Evolutionary conservation across 2,113 vertebrate genomes (phyloP), one percentile per base, ranked within the genome.

Genomic region (Brachyistius frenatus): DNA sequence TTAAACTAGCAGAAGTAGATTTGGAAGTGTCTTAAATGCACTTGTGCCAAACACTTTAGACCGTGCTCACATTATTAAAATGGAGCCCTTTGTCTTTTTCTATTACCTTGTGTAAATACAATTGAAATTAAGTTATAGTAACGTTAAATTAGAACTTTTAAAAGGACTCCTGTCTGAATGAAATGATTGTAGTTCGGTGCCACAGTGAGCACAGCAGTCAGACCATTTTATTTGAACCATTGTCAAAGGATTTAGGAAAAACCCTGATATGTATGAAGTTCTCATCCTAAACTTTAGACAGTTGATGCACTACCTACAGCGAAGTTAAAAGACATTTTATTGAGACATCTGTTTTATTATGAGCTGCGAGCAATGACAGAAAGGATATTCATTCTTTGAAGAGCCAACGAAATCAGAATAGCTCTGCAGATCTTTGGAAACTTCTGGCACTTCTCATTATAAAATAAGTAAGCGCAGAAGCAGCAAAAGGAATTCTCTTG

Each of bases 391-490:
- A 15, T 31, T 65, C 54, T 80, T 73, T 73, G 39, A 76, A 73
- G 67, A 58, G 57, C 61, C 68, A 82, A 35, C 4, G 73, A 65
- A 66, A 37, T 70, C 55, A 30, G 32, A 71, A 55, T 56, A 47
- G 68, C 47, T 52, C 23, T 23, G 37, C 49, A n/a, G 15, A 77
- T 73, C 53, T 66, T 64, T 68, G 37, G 60, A 80, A 84, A 78
- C 58, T 33, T 84, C 53, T 66, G 8, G 76, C 70, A 47, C 7
- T 41, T 5, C 23, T 69, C 58, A 70, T 83, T 70, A 61, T 74
- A 72, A 77, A 36, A 36, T 64, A 37, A 72, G 55, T 56, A 76
- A 53, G 62, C 44, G 1, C 56, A 56, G 30, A 53, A 72, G 54
- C 58, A 82, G 46, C 50, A 54, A 16, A 66, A 15, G 47, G 6